Percentiles rank a stretch among this genome's conserved stretches.
Conservation (phyloP, 2,113 vertebrate species). For the Montifringilla adamsi region DNA sequence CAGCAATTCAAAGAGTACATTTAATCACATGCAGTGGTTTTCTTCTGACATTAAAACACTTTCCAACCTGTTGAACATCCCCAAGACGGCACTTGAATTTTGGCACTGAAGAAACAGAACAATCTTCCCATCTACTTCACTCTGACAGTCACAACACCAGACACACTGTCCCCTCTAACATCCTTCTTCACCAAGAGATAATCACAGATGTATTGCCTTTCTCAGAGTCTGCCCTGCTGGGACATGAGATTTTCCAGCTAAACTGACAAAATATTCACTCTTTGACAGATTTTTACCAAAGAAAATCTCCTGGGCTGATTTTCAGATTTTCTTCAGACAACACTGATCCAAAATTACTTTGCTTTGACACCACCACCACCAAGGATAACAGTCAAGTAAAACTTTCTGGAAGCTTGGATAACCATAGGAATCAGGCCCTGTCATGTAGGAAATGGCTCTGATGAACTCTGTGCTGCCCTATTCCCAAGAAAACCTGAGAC, state of each 20-base stretch:
- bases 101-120: neutral
- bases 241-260: neutral
- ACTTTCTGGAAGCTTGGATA: neutral
- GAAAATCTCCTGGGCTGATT: neutral
- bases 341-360: neutral
- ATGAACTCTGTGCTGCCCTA: neutral
- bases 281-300: neutral
- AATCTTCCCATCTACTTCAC: neutral
- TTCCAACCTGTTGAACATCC: neutral
- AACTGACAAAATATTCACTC: neutral
- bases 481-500: neutral
- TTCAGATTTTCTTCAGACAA: neutral
- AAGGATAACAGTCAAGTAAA: neutral
- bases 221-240: neutral
- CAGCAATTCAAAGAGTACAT: neutral
- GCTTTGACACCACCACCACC: neutral
- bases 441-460: neutral
- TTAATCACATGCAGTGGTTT: neutral
- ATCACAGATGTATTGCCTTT: neutral
- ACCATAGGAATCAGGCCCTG: neutral
- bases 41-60: neutral
- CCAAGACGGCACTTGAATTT: rapidly evolving
- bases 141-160: neutral
- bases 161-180: neutral
- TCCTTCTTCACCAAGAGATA: neutral